Base-by-base conservation (phyloP, 2,113 vertebrate genomes). In the Bubo blakistoni region DNA sequence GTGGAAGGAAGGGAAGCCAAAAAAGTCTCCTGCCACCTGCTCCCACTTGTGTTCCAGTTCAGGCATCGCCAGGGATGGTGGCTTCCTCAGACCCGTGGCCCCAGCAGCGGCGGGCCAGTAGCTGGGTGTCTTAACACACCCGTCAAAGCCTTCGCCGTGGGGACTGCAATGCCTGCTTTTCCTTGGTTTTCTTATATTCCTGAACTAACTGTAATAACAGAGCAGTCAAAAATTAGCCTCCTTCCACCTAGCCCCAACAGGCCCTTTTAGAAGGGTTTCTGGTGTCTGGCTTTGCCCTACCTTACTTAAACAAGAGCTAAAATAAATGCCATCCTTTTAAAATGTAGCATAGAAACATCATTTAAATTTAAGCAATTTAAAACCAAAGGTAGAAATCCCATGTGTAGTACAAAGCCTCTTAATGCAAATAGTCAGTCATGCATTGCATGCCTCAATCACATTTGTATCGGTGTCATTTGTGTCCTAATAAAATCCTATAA, bases 401-500 rank as follows among this genome's bases (percentile, higher is more conserved):
- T 34, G 42, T 83, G 89, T 63, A 59, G 72, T 40, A 58, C 82
- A 86, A 92, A 94, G 78, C 81, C 52, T 89, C 71, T 86, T 95
- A 93, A 92, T 91, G 89, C 86, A 80, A 82, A 73, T 38, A 92
- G 94, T 49, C 88, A 58, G 61, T 81, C 91, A 82, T 81, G 92
- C 86, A 54, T 84, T 9, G 52, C 65, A 15, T 38, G 73, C 92
- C 91, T 96, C 86, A 69, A 21, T 95, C 94, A 96, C 90, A 58
- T 90, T 85, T 42, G 17, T 84, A 61, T 88, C n/a, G 2, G 55
- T 97, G 94, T 96, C 95, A 73, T 93, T 96, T 92, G 71, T 81
- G 74, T 86, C 88, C 91, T 95, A 97, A 97, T 97, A 97, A 96
- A 97, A 97, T 96, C 96, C 95, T 87, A 95, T 96, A 85, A 97